Percentiles rank a stretch among this genome's conserved stretches.
phyloP scores from a whole-genome alignment of 2,888 invertebrate species.

The Rhyacophila evoluta region DNA sequence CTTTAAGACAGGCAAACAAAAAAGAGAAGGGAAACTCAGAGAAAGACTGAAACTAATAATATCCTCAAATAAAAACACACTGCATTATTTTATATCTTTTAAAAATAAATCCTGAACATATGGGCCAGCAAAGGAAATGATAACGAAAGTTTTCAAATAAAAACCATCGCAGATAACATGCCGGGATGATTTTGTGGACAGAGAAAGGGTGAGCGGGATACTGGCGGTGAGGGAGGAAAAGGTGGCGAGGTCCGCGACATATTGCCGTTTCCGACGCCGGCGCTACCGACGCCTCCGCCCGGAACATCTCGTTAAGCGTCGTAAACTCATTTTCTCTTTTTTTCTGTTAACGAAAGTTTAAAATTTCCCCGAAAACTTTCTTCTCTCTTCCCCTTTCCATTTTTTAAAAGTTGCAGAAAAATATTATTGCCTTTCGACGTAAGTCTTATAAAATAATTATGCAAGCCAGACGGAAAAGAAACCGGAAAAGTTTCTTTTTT shows the following conservation, averaged over 20 bases:
- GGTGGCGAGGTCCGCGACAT: constrained; percentile 44
- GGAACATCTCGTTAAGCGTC: constrained; percentile 24
- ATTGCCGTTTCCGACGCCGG: constrained; percentile 34
- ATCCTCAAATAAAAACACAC: constrained; percentile 32
- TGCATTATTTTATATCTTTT: constrained; percentile 48
- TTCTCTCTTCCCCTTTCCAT: neutral
- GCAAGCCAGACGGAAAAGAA: neutral
- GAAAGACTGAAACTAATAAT: constrained; percentile 36
- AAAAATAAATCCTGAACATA: constrained; percentile 42
- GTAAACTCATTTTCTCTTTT: constrained; percentile 17
- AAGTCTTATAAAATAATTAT: constrained; percentile 24
- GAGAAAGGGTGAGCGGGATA: constrained; percentile 1
- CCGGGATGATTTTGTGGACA: constrained; percentile 10
- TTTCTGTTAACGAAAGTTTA: constrained; percentile 19
- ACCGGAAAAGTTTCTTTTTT: neutral
- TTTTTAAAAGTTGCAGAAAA: constrained; percentile 2
- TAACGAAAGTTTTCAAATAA: constrained; percentile 50
- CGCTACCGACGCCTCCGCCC: constrained; percentile 1
- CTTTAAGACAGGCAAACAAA: neutral
- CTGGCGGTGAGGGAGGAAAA: constrained; percentile 13
- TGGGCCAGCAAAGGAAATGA: constrained; percentile 30
- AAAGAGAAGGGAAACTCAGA: neutral
- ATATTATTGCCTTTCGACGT: constrained; percentile 24
- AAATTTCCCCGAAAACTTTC: constrained; percentile 3
- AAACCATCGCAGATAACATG: constrained; percentile 37